These are phyloP conservation scores for Pycnomerus fuliginosus DNA, from an alignment of 2,888 invertebrate species.

Conservation along the genomic window DNA sequence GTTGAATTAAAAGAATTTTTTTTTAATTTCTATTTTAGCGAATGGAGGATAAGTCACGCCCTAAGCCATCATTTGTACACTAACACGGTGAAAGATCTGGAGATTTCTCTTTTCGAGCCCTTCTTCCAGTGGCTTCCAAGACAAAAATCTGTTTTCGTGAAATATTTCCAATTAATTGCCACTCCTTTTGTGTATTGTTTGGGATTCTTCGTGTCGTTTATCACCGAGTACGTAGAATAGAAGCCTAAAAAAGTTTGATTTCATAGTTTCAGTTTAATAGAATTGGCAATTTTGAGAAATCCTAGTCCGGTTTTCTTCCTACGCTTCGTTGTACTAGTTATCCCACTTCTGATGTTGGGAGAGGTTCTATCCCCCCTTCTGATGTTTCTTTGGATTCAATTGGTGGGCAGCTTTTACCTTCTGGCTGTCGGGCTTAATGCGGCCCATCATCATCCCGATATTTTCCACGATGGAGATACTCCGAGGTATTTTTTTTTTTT, in stretches of 20 bases:
- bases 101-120: constrained; percentile 71
- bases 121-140: constrained; percentile 62
- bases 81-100: constrained; percentile 74
- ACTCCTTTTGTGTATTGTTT: constrained; percentile 24
- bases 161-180: constrained; percentile 18
- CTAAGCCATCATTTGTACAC: constrained; percentile 78
- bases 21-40: constrained; percentile 45
- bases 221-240: too few relatives aligned
- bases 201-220: constrained; percentile 24
- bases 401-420: constrained; percentile 63
- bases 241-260: too few relatives aligned
- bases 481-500: constrained; percentile 53
- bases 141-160: constrained; percentile 11
- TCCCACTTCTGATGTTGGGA: constrained; percentile 27
- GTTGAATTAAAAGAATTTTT: too few relatives aligned
- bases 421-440: constrained; percentile 67
- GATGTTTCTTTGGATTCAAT: constrained; percentile 63
- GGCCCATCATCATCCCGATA: constrained; percentile 77
- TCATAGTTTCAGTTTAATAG: too few relatives aligned
- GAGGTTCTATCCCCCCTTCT: constrained; percentile 44
- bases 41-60: constrained; percentile 74
- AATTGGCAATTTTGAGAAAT: too few relatives aligned
- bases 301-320: too few relatives aligned
- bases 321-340: too few relatives aligned
- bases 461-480: constrained; percentile 77